Base-by-base conservation (phyloP, 2,888 invertebrate genomes). In the Eledona agricola region DNA sequence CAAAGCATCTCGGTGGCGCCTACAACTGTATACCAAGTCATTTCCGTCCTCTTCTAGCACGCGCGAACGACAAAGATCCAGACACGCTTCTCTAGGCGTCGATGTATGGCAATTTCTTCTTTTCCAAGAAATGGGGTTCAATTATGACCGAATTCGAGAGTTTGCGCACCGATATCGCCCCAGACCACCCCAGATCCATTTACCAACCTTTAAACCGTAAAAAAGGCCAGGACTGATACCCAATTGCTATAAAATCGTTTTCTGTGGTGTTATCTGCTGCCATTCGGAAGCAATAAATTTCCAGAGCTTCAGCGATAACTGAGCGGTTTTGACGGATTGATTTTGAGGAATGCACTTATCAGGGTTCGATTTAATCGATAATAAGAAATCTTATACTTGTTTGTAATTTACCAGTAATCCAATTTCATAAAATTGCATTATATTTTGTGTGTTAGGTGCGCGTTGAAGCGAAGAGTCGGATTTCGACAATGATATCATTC, bases 361-460 rank as follows among this genome's bases (percentile, higher is more conserved):
- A 29, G 65, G 59, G 42, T 62, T 66, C 63, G 46, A 57, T 58
- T 58, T 51, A 55, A 61, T 64, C 64, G 54, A 64, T 62, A 61
- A 38, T 45, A 61, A 60, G 64, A 64, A 66, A 64, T 66, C 62
- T 60, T 63, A 65, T 62, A 65, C 60, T 52, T n/a, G n/a, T n/a
- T 32, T 22, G 59, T 63, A 61, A 65, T 64, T 61, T 62, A 23
- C 46, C 3, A 12, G 53, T 67, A 70, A 70, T 70, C 67, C 70
- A 70, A 70, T 70, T 70, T 67, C 12, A 64, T 64, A 26, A 69
- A 70, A 70, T 70, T 69, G 70, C 66, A 70, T 70, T 69, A 70
- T 64, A 62, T 61, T 49, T 43, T 56, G n/a, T 54, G 34, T 46
- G 29, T 31, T 47, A 29, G 38, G 20, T 22, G 32, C 29, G 28